Conservation (phyloP, 2,888 invertebrate genomes). For the Erebia aethiops region DNA sequence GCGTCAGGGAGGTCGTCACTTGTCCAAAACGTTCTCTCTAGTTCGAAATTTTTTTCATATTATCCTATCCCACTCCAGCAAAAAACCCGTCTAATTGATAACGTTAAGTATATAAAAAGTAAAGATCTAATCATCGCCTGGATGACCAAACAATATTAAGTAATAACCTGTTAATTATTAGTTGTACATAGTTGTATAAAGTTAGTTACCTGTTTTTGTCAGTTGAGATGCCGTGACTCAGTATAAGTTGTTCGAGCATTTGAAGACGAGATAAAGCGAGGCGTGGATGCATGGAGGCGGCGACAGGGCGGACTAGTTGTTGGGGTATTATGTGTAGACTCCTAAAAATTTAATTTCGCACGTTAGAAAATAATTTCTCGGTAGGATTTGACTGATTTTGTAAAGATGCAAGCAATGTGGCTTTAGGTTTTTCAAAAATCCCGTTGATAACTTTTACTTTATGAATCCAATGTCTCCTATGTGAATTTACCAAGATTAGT, state of each 20-base stretch:
- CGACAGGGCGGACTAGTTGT: conserved; percentile 91
- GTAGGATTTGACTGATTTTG: too few relatives aligned
- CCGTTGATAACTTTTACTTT: neutral
- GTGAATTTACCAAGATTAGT: neutral
- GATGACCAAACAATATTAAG: too few relatives aligned
- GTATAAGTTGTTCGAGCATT: conserved; percentile 93
- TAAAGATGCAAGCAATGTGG: too few relatives aligned
- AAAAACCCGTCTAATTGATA: too few relatives aligned
- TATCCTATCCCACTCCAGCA: too few relatives aligned
- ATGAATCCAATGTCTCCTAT: neutral
- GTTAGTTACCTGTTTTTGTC: conserved; percentile 92
- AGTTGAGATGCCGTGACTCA: conserved; percentile 92
- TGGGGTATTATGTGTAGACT: conserved; percentile 92
- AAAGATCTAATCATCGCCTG: neutral
- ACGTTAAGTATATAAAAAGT: too few relatives aligned
- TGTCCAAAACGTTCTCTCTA: too few relatives aligned
- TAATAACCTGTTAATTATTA: too few relatives aligned
- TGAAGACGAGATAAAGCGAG: conserved; percentile 92
- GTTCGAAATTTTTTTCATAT: too few relatives aligned
- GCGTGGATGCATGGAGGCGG: conserved; percentile 93
- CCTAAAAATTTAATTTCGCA: conserved; percentile 60
- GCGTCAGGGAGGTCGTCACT: too few relatives aligned
- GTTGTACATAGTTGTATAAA: too few relatives aligned
- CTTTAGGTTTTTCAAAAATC: neutral
- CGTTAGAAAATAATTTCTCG: too few relatives aligned